Evolutionary conservation across 1,140 invertebrate species (phyloP).

Genomic region (Pseudomyrmex concolor): DNA sequence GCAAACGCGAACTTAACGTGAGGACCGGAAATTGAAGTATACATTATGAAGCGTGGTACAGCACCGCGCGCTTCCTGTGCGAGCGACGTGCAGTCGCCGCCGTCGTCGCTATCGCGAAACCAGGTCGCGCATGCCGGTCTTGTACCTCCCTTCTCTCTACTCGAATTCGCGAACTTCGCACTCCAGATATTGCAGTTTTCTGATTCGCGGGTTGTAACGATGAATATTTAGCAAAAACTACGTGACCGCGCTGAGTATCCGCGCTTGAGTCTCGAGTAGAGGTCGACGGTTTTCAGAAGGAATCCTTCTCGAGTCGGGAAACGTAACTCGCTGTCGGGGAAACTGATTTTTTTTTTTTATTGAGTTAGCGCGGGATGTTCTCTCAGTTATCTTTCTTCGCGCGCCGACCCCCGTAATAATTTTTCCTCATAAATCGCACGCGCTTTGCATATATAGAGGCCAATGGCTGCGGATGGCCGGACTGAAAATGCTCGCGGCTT

Average conservation of each 20-base stretch:
- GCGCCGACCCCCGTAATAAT: slow-evolving; percentile 19
- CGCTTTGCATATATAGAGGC: neutral
- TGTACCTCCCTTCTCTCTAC: neutral
- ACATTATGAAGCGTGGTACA: slow-evolving; percentile 67
- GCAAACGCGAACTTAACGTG: slow-evolving; percentile 63
- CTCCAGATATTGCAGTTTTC: slow-evolving; percentile 46
- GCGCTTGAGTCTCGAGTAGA: neutral
- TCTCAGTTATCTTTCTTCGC: slow-evolving; percentile 2
- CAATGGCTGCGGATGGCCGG: neutral
- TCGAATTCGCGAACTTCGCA: slow-evolving; percentile 39
- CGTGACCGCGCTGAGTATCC: slow-evolving; percentile 37
- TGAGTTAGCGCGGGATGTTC: slow-evolving; percentile 1
- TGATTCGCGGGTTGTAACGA: slow-evolving; percentile 43
- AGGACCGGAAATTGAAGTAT: slow-evolving; percentile 80
- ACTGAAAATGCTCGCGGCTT: slow-evolving; percentile 36
- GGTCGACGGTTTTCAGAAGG: slow-evolving; percentile 16
- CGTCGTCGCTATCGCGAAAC: slow-evolving; percentile 36
- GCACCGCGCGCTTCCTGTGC: slow-evolving; percentile 46
- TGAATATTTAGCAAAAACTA: slow-evolving; percentile 50
- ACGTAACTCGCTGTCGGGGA: slow-evolving; percentile 18
- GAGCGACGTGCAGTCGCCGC: slow-evolving; percentile 21
- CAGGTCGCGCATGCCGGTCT: slow-evolving; percentile 64
- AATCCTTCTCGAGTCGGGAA: neutral
- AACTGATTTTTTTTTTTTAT: slow-evolving; percentile 50
- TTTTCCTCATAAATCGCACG: slow-evolving; percentile 33